Evolutionary conservation across 1,140 invertebrate species (phyloP), one percentile per base, ranked within the genome.

Genomic region (Saxidomus purpurata): DNA sequence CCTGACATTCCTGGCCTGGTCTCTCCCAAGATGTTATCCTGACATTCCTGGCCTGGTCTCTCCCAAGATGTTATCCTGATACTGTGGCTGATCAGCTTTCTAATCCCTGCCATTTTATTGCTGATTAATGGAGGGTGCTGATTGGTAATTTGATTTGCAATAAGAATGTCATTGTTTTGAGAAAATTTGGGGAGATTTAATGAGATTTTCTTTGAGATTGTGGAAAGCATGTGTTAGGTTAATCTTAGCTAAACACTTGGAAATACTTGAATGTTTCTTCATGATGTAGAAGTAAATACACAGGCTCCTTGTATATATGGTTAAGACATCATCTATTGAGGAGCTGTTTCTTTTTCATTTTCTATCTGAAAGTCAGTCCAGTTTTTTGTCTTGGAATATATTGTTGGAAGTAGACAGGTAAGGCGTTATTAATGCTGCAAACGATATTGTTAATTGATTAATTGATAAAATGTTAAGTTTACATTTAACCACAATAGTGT

Each of bases 91-190:
- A 71, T 71, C 34, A 38, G 34, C 67, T 71, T 22, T 38, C 25
- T n/a, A 28, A 28, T 28, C 28, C n/a, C 25, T 63, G 6, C 28
- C 15, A n/a, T 71, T 36, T 71, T 71, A 71, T 40, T 36, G 67
- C 36, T 4, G 36, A 38, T 71, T 71, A 71, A 71, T 38, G 67
- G 67, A 15, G 36, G 67, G 67, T 71, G 34, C 36, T 71, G 67
- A 71, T 71, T 71, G 28, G 31, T 71, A 71, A 71, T 71, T 38
- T 71, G 67, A 71, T 71, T 71, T 71, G 67, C 67, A 36, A 71
- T 71, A 71, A 71, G 34, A 71, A 71, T 71, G 67, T 71, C 67
- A 71, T 71, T 71, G 67, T 71, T 71, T 71, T 71, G 67, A 71
- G 67, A 71, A 38, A 63, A 38, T 71, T 71, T 38, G 25, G 67